A percentile compares a stretch with the other conserved stretches of the same genome.
phyloP scores from a whole-genome alignment of 2,113 vertebrate species.

The Pseudonaja textilis region DNA sequence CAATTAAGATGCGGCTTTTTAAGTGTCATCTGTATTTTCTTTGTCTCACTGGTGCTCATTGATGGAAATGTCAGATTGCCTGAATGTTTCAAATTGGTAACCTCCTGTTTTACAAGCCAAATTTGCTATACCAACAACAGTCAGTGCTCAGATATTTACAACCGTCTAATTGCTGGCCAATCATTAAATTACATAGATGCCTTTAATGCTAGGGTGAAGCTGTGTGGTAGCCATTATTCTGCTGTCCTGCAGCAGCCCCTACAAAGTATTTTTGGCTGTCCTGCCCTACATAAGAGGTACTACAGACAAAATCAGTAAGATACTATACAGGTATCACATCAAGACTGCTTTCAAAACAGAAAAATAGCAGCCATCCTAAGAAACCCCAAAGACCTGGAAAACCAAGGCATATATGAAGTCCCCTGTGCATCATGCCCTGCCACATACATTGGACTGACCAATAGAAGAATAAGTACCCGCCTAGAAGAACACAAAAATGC shows the following conservation, averaged over 20 bases:
- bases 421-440: no score
- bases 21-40: conserved; percentile 22
- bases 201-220: neutral
- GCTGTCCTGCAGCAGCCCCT: neutral
- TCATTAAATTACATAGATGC: neutral
- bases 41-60: conserved; percentile 43
- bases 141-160: neutral
- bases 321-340: no score
- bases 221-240: neutral
- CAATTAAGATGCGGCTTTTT: conserved; percentile 44
- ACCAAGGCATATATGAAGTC: no score
- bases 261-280: neutral
- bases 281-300: no score
- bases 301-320: no score
- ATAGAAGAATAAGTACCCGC: no score
- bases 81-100: neutral
- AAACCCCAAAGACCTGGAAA: no score
- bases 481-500: no score
- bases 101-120: conserved; percentile 37
- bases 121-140: conserved; percentile 45
- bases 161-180: neutral
- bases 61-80: neutral
- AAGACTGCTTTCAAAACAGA: no score
- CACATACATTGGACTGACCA: no score
- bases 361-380: no score